Percentiles rank a stretch among this genome's conserved stretches.
phyloP scores from a whole-genome alignment of 2,113 vertebrate genomes.

The Mixornis gularis region DNA sequence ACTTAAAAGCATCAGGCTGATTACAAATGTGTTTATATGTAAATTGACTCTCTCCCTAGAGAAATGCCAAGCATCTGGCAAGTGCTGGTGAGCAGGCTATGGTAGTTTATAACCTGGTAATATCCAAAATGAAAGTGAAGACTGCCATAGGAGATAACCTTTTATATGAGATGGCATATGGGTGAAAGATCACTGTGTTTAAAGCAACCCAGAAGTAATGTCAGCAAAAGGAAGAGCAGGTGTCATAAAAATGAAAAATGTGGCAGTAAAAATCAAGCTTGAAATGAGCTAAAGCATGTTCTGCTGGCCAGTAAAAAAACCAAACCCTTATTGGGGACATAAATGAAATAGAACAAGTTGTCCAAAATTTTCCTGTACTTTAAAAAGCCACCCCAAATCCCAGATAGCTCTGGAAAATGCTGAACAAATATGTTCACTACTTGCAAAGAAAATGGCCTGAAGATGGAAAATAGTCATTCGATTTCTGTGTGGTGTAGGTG shows the following conservation, averaged over 20 bases:
- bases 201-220: background rate
- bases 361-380: background rate
- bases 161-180: background rate
- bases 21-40: background rate
- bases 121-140: background rate
- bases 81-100: background rate
- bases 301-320: background rate
- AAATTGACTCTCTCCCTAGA: background rate
- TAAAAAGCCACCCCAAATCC: background rate
- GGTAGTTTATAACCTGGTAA: background rate
- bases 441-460: background rate
- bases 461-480: background rate
- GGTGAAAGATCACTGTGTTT: background rate
- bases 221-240: background rate
- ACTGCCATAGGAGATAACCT: background rate
- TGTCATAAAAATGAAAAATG: background rate
- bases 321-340: background rate
- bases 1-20: background rate
- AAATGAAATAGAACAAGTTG: background rate
- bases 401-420: background rate
- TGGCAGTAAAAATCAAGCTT: background rate
- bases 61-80: background rate
- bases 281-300: background rate
- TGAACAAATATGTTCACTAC: background rate
- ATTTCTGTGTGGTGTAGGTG: background rate